Evolutionary conservation across 2,888 invertebrate genomes (phyloP).

Genomic region (Mythimna impura): DNA sequence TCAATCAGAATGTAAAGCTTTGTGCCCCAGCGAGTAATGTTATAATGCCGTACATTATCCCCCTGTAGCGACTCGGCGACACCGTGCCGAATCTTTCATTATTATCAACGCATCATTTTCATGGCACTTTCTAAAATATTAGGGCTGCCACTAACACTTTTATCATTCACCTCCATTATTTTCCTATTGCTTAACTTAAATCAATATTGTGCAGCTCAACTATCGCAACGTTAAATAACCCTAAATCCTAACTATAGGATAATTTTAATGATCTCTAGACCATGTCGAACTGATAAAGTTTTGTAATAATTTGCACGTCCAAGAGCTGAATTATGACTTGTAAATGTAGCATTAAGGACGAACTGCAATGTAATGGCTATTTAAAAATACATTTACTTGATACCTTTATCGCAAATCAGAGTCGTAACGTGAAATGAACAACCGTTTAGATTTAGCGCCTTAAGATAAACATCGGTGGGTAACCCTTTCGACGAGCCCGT

Average conservation of each 20-base stretch:
- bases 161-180: slow-evolving; percentile 34
- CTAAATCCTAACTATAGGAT: slow-evolving; percentile 28
- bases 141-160: slow-evolving; percentile 78
- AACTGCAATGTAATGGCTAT: slow-evolving; percentile 55
- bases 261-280: slow-evolving; percentile 58
- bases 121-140: slow-evolving; percentile 81
- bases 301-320: slow-evolving; percentile 63
- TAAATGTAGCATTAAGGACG: slow-evolving; percentile 58
- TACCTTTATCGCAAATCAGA: slow-evolving; percentile 62
- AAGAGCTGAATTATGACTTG: slow-evolving; percentile 56
- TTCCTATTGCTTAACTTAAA: slow-evolving; percentile 34
- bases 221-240: slow-evolving; percentile 51
- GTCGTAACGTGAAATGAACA: slow-evolving; percentile 76
- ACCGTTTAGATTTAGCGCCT: slow-evolving; percentile 83
- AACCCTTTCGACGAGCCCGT: slow-evolving; percentile 85
- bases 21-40: slow-evolving; percentile 87
- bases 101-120: slow-evolving; percentile 91
- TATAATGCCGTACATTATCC: slow-evolving; percentile 89
- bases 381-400: slow-evolving; percentile 63
- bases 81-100: slow-evolving; percentile 89
- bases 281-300: slow-evolving; percentile 61
- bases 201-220: slow-evolving; percentile 24
- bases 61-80: slow-evolving; percentile 82
- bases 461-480: slow-evolving; percentile 83
- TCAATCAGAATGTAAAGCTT: slow-evolving; percentile 89